A percentile compares a stretch with the other conserved stretches of the same genome.
phyloP scores from a whole-genome alignment of 2,797 vertebrate species.

The Schizopygopsis malacanthus region DNA sequence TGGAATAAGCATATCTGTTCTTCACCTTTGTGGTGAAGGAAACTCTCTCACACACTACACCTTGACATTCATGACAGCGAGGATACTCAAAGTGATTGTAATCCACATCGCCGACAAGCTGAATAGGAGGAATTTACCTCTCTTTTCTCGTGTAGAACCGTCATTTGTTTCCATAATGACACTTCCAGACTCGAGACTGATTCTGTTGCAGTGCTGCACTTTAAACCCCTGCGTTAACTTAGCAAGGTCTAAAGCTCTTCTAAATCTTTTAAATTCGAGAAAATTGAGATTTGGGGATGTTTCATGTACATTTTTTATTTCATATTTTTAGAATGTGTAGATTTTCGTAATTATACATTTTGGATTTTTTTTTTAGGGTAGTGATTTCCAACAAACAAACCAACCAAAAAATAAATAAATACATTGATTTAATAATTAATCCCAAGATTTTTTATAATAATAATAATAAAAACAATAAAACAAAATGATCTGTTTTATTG shows the following conservation, averaged over 20 bases:
- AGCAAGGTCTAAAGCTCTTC: background rate
- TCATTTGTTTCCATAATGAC: conserved; percentile 51
- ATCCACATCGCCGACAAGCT: conserved; percentile 54
- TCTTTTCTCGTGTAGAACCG: conserved; percentile 10
- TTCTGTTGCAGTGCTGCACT: conserved; percentile 16
- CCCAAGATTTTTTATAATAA: background rate
- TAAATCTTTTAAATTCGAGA: conserved; percentile 1
- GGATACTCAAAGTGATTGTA: conserved; percentile 55
- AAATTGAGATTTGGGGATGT: background rate
- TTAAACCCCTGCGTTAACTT: conserved; percentile 31
- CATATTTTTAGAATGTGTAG: background rate
- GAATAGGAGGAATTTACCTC: conserved; percentile 53
- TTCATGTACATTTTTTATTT: background rate
- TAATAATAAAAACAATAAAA: background rate
- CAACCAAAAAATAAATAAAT: background rate
- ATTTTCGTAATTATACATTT: background rate
- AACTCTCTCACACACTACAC: conserved; percentile 54
- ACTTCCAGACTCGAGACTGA: conserved; percentile 26
- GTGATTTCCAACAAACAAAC: background rate
- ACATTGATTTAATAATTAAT: background rate
- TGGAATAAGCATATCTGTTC: conserved; percentile 75
- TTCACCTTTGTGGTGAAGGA: conserved; percentile 54
- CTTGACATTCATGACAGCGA: conserved; percentile 59
- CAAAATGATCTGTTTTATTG: too few species aligned
- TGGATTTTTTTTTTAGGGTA: too few species aligned